Evolutionary conservation across 2,113 vertebrate species (phyloP).

Genomic region (Daphoenositta chrysoptera): DNA sequence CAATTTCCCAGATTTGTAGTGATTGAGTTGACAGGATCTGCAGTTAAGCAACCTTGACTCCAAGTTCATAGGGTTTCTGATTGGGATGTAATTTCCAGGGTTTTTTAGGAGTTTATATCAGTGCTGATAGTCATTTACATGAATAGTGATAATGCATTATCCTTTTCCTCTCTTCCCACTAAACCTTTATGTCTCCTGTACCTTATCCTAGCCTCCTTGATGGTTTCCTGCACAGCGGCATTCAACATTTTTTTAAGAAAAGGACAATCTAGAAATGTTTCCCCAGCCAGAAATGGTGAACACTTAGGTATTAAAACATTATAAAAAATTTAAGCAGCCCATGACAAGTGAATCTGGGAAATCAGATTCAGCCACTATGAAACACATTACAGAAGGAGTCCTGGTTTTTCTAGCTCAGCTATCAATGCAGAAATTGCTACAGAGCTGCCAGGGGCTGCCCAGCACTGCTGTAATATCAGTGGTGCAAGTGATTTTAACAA

Average conservation of each 20-base stretch:
- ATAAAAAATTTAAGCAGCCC: neutral
- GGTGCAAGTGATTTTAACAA: neutral
- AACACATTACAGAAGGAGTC: neutral
- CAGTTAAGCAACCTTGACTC: slow-evolving; percentile 62
- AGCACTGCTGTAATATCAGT: neutral
- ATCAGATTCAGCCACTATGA: neutral
- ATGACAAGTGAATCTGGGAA: neutral
- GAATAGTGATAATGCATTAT: slow-evolving; percentile 40
- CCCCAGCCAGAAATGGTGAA: neutral
- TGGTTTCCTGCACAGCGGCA: neutral
- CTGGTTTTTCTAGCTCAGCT: neutral
- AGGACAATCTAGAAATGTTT: slow-evolving; percentile 2
- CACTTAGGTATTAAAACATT: neutral
- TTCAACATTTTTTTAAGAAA: neutral
- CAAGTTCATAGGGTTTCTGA: slow-evolving; percentile 51
- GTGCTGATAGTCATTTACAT: slow-evolving; percentile 36
- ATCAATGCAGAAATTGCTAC: neutral
- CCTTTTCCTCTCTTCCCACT: slow-evolving; percentile 3
- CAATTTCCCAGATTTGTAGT: slow-evolving; percentile 34
- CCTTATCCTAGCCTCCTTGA: neutral
- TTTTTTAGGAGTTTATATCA: slow-evolving; percentile 45
- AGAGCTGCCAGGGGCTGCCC: neutral
- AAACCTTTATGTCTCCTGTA: neutral
- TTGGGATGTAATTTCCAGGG: slow-evolving; percentile 36
- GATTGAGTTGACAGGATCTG: slow-evolving; percentile 39